These are phyloP conservation scores for Mormyrus iriodes DNA, from an alignment of 2,113 vertebrate genomes.

Conservation along the genomic window DNA sequence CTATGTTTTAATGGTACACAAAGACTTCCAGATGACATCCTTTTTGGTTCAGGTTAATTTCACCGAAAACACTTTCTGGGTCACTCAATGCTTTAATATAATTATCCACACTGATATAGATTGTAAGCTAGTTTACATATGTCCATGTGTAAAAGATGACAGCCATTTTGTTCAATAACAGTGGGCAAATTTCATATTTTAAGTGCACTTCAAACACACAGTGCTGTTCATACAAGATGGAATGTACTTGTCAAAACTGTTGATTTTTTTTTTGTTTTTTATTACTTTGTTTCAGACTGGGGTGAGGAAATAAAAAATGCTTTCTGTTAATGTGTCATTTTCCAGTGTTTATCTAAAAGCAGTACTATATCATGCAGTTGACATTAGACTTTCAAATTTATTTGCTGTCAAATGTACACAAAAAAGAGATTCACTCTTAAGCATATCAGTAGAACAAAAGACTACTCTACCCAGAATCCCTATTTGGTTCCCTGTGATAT, in stretches of 20 bases:
- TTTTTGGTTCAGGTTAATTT: slow-evolving; percentile 3
- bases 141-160: slow-evolving; percentile 27
- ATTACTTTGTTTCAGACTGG: slow-evolving; percentile 37
- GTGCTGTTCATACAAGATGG: slow-evolving; percentile 40
- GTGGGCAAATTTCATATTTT: slow-evolving; percentile 26
- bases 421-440: not conserved
- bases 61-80: not conserved
- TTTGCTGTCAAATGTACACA: not conserved
- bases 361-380: not conserved
- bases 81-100: not conserved
- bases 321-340: slow-evolving; percentile 44
- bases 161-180: slow-evolving; percentile 10
- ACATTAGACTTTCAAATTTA: not conserved
- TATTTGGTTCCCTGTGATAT: not conserved
- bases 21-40: not conserved
- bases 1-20: slow-evolving; percentile 15
- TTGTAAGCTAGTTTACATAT: slow-evolving; percentile 34
- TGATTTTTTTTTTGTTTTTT: slow-evolving; percentile 35
- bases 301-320: slow-evolving; percentile 14
- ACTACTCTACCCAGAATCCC: not conserved
- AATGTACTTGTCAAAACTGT: slow-evolving; percentile 56
- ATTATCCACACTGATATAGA: slow-evolving; percentile 27
- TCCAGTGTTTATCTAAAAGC: not conserved
- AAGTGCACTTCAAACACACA: slow-evolving; percentile 49
- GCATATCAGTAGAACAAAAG: not conserved